phyloP scores from a whole-genome alignment of 2,113 vertebrate species.

The Chunga burmeisteri region DNA sequence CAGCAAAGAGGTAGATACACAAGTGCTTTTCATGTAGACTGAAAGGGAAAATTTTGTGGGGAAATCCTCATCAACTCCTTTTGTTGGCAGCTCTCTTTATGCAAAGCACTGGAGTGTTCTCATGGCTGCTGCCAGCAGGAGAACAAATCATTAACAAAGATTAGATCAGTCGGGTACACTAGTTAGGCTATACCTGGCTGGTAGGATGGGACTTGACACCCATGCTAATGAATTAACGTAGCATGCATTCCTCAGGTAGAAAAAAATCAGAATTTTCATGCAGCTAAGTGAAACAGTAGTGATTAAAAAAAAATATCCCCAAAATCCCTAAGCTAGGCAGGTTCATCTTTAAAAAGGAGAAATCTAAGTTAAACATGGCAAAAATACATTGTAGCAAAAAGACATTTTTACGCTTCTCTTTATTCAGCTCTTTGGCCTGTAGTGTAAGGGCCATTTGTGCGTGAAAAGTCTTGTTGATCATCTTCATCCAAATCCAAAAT shows the following conservation, averaged over 20 bases:
- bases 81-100: constrained; percentile 30
- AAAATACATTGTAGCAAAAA: constrained; percentile 5
- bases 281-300: constrained; percentile 41
- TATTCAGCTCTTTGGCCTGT: constrained; percentile 55
- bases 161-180: neutral
- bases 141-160: neutral
- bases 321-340: constrained; percentile 45
- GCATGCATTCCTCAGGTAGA: neutral
- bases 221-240: neutral
- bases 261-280: neutral
- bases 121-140: neutral
- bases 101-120: constrained; percentile 21
- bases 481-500: constrained; percentile 77
- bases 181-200: neutral
- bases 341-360: constrained; percentile 29
- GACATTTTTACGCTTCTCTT: neutral
- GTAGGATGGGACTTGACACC: neutral
- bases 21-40: neutral
- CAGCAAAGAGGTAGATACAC: constrained; percentile 33
- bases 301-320: constrained; percentile 34
- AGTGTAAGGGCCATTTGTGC: constrained; percentile 44
- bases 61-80: constrained; percentile 35
- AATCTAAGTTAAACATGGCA: constrained; percentile 43
- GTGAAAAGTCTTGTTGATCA: constrained; percentile 65
- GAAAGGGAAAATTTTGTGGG: neutral